Evolutionary conservation across 2,888 invertebrate species (phyloP).

Genomic region (Agonopterix heracliana): DNA sequence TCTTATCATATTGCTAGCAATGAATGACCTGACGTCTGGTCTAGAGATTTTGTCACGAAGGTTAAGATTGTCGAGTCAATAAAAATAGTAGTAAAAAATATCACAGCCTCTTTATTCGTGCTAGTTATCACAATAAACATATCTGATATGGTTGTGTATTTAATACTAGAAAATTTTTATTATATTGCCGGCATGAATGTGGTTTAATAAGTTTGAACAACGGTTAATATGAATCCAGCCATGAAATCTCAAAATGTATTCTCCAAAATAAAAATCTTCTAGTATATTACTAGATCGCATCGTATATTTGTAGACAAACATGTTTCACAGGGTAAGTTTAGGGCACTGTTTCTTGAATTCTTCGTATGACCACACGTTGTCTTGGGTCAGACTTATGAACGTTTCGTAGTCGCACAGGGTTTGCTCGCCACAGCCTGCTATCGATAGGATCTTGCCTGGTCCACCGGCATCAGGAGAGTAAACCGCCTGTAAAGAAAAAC

Average conservation of each 20-base stretch:
- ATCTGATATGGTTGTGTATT: too few relatives aligned
- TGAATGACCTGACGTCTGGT: too few relatives aligned
- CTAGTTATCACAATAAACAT: neutral
- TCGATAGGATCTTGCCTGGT: slow-evolving; percentile 41
- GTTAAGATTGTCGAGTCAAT: too few relatives aligned
- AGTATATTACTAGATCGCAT: too few relatives aligned
- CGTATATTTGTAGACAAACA: neutral
- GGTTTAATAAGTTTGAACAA: too few relatives aligned
- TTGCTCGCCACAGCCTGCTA: slow-evolving; percentile 60
- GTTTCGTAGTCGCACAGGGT: slow-evolving; percentile 61
- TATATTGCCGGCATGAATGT: too few relatives aligned
- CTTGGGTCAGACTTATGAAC: slow-evolving; percentile 54
- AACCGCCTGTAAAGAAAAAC: slow-evolving; percentile 49
- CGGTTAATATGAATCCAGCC: too few relatives aligned
- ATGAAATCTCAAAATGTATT: too few relatives aligned
- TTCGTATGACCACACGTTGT: slow-evolving; percentile 31
- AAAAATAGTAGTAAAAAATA: slow-evolving; percentile 4
- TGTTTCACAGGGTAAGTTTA: slow-evolving; percentile 1
- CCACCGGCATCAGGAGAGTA: slow-evolving; percentile 58
- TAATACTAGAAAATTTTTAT: too few relatives aligned
- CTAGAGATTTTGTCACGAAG: too few relatives aligned
- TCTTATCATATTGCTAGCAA: too few relatives aligned
- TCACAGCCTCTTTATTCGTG: slow-evolving; percentile 50
- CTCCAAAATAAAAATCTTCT: too few relatives aligned
- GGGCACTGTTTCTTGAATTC: slow-evolving; percentile 35